phyloP scores from a whole-genome alignment of 2,113 vertebrate genomes.

The Lamprologus lemairii region DNA sequence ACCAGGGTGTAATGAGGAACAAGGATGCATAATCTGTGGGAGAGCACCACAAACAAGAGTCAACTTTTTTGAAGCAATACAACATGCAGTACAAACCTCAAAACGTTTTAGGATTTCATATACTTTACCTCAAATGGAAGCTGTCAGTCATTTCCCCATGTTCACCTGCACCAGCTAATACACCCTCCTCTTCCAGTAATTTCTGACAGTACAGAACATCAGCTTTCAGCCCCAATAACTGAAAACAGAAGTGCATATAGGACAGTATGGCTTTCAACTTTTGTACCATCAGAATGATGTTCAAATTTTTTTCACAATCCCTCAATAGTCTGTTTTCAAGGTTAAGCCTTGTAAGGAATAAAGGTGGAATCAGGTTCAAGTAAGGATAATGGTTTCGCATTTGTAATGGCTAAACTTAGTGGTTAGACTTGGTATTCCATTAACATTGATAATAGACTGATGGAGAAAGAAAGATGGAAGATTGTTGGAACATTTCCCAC shows the following conservation, averaged over 20 bases:
- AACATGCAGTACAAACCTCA: not conserved
- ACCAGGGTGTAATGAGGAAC: slow-evolving; percentile 28
- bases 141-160: not conserved
- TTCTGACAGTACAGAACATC: slow-evolving; percentile 51
- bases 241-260: not conserved
- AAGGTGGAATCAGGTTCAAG: not conserved
- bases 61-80: not conserved
- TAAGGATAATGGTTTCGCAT: not conserved
- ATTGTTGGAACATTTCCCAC: not conserved
- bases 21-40: slow-evolving; percentile 33
- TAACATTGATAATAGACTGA: not conserved
- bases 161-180: slow-evolving; percentile 29
- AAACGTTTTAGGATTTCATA: not conserved
- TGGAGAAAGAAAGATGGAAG: not conserved
- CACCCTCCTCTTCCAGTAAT: slow-evolving; percentile 46
- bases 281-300: not conserved
- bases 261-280: not conserved
- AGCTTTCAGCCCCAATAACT: slow-evolving; percentile 9
- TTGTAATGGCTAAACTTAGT: not conserved
- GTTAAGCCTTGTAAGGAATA: not conserved
- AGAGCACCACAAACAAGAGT: not conserved
- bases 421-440: not conserved
- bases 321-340: not conserved
- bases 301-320: not conserved
- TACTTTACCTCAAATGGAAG: slow-evolving; percentile 42